phyloP scores from a whole-genome alignment of 2,113 vertebrate species.

The Rhodinocichla rosea region DNA sequence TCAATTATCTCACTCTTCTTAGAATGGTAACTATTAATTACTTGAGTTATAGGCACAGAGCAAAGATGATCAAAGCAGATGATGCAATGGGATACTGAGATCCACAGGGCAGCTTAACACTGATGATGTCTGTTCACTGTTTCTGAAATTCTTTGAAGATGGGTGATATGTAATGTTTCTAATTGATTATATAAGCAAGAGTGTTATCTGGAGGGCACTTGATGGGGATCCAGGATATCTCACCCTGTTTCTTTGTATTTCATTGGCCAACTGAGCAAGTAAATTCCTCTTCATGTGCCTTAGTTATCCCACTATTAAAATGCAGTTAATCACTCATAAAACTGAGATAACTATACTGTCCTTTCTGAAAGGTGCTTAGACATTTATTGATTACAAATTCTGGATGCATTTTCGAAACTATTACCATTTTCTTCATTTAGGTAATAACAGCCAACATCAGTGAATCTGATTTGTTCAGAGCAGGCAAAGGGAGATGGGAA shows the following conservation, averaged over 20 bases:
- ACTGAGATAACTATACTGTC: neutral
- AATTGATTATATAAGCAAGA: constrained; percentile 11
- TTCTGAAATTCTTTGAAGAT: constrained; percentile 13
- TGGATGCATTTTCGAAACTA: neutral
- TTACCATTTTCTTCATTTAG: neutral
- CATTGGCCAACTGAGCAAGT: neutral
- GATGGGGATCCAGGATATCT: neutral
- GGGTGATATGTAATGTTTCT: constrained; percentile 1
- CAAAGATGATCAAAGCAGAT: constrained; percentile 24
- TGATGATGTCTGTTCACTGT: neutral
- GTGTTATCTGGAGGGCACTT: constrained; percentile 13
- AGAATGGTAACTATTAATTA: constrained; percentile 2
- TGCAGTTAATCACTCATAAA: neutral
- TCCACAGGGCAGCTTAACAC: neutral
- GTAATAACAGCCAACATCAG: neutral
- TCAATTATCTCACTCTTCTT: neutral
- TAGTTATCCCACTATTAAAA: neutral
- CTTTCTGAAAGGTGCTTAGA: neutral
- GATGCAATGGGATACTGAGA: neutral
- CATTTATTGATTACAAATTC: neutral
- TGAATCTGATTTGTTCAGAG: neutral
- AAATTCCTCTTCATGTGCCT: neutral
- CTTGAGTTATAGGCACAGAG: neutral
- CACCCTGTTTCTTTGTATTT: neutral
- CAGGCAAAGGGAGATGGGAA: neutral